Evolutionary conservation across 2,113 vertebrate species (phyloP).

Genomic region (Crocuta crocuta): DNA sequence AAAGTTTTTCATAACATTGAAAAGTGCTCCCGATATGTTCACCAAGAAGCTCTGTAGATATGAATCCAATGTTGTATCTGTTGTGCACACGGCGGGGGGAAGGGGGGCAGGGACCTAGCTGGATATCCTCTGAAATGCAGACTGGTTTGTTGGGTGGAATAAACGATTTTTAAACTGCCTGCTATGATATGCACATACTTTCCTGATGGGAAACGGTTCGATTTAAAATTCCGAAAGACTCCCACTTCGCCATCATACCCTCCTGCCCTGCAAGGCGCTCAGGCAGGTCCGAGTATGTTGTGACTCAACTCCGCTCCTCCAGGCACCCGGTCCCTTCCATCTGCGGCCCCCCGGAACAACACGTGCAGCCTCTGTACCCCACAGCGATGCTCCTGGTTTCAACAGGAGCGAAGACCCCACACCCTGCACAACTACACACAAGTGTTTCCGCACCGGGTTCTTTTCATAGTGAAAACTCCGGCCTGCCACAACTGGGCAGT

Average conservation of each 20-base stretch:
- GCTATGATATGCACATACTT: fast-evolving
- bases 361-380: fast-evolving
- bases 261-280: neutral
- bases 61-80: too few relatives aligned
- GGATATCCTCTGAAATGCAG: neutral
- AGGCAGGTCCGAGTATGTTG: fast-evolving
- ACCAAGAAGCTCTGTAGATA: neutral
- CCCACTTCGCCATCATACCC: fast-evolving
- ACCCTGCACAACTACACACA: neutral
- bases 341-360: fast-evolving
- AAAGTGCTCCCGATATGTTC: neutral
- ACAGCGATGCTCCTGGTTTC: fast-evolving
- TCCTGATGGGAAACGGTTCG: neutral
- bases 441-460: neutral
- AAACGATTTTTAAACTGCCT: neutral
- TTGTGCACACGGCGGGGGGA: fast-evolving
- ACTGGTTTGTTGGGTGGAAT: neutral
- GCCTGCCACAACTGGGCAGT: neutral
- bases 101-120: too few relatives aligned
- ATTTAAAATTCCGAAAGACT: neutral
- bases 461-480: neutral
- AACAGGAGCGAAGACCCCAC: too few relatives aligned
- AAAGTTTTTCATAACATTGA: neutral
- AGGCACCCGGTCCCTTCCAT: fast-evolving
- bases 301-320: neutral